Evolutionary conservation across 2,888 invertebrate genomes (phyloP).

Genomic region (Drosophila mercatorum): DNA sequence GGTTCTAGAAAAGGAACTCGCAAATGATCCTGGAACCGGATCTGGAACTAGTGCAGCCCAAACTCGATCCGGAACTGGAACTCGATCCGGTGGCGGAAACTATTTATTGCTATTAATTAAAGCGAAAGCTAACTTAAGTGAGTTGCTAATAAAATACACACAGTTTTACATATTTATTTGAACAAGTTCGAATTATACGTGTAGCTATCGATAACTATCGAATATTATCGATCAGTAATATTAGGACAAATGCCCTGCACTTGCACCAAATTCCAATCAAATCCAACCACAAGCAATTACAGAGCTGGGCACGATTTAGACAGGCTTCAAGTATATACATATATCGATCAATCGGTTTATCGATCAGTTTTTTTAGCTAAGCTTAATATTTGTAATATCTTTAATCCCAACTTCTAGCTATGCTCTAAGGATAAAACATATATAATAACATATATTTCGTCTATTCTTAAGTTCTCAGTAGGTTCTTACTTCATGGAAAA

Average conservation of each 20-base stretch:
- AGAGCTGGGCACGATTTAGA: neutral
- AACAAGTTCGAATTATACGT: constrained; percentile 29
- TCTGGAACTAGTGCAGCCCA: neutral
- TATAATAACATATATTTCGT: neutral
- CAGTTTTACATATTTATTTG: constrained; percentile 40
- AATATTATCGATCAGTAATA: constrained; percentile 24
- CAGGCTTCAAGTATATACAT: neutral
- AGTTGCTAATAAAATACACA: constrained; percentile 27
- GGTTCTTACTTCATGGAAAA: neutral
- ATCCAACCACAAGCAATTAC: neutral
- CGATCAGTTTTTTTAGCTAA: neutral
- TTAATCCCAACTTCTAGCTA: neutral
- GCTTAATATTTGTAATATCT: neutral
- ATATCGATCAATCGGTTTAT: neutral
- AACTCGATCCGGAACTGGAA: neutral
- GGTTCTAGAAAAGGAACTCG: neutral
- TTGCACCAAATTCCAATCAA: neutral
- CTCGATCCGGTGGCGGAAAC: constrained; percentile 20
- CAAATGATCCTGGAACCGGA: constrained; percentile 15
- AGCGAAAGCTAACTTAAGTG: constrained; percentile 48
- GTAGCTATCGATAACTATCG: constrained; percentile 23
- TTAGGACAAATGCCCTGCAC: constrained; percentile 11
- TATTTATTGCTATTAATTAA: constrained; percentile 59
- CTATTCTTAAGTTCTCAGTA: neutral
- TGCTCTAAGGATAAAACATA: neutral